Evolutionary conservation across 1,140 invertebrate species (phyloP), one percentile per base, ranked within the genome.

Genomic region (Adelges cooleyi): DNA sequence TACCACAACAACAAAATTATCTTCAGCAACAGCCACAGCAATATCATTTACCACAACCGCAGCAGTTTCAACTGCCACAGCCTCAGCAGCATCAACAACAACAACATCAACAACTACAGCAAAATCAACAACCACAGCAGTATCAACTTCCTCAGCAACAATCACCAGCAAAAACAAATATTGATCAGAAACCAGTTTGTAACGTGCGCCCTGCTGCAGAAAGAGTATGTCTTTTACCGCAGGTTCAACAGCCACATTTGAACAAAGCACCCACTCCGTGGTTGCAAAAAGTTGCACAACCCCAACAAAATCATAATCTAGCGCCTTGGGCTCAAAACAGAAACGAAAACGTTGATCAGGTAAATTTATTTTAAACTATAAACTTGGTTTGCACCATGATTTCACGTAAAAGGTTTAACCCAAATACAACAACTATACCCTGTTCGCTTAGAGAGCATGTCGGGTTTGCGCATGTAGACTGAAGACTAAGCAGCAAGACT

Each of bases 231-330:
- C 25, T 62, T n/a, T 48, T 62, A 10, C 56, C 56, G 5, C 56
- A 62, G 46, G 56, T 62, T 20, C 56, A 62, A 11, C 56, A 62
- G 27, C 42, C 66, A 18, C 44, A 70, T 50, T 72, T 80, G 17
- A 72, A 77, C 9, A 81, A 81, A 69, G 77, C 80, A 1, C 81
- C 81, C 1, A 79, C 80, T 5, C 81, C 81, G 3, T 83, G 81
- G 81, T 74, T 82, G 70, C 77, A 77, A 49, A 79, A 78, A 51
- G 68, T 69, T 15, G 68, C 71, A 33, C 75, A 74, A 66, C 72
- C 66, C 13, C 77, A 77, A 46, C 72, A 72, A 0, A 72, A 72
- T 33, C 77, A 77, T 29, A 74, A 77, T 44, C 66, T 75, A 11
- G 77, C 77, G 0, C 75, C 78, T 48, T 80, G 78, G 78, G 77